These are phyloP conservation scores for Achlya flavicornis DNA, from an alignment of 2,888 invertebrate genomes.

Conservation along the genomic window DNA sequence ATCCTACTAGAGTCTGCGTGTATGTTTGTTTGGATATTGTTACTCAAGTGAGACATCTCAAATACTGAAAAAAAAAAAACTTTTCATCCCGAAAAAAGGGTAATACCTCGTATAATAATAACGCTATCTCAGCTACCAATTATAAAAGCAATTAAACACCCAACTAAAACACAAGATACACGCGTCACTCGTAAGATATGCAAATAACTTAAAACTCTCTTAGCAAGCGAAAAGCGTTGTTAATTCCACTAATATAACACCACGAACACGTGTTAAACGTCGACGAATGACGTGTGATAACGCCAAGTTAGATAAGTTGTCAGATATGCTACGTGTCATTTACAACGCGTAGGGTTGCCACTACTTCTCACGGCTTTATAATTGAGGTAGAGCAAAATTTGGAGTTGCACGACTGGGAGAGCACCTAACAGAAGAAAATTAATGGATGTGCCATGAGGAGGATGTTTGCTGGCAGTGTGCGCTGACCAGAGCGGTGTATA, in stretches of 20 bases:
- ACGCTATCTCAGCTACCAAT: background rate
- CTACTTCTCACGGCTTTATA: background rate
- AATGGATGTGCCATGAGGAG: too few species aligned
- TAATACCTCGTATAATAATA: background rate
- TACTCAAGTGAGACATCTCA: too few species aligned
- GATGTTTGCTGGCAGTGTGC: too few species aligned
- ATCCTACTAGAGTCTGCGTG: too few species aligned
- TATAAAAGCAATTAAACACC: slow-evolving; percentile 3
- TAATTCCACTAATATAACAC: slow-evolving; percentile 11
- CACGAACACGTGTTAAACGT: slow-evolving; percentile 12
- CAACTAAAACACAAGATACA: slow-evolving; percentile 1
- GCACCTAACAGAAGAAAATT: too few species aligned
- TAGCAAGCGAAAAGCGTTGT: background rate
- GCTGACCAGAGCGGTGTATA: too few species aligned
- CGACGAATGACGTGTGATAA: slow-evolving; percentile 14
- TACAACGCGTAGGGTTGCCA: slow-evolving; percentile 4
- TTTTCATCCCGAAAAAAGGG: background rate
- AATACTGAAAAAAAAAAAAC: too few species aligned
- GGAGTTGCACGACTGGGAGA: too few species aligned
- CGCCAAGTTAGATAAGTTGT: slow-evolving; percentile 12
- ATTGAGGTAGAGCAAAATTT: too few species aligned
- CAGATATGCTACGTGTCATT: slow-evolving; percentile 7
- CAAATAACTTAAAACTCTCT: slow-evolving; percentile 13
- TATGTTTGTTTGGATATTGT: too few species aligned
- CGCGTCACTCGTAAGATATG: background rate